phyloP scores from a whole-genome alignment of 2,113 vertebrate genomes.

The Pyxicephalus adspersus region DNA sequence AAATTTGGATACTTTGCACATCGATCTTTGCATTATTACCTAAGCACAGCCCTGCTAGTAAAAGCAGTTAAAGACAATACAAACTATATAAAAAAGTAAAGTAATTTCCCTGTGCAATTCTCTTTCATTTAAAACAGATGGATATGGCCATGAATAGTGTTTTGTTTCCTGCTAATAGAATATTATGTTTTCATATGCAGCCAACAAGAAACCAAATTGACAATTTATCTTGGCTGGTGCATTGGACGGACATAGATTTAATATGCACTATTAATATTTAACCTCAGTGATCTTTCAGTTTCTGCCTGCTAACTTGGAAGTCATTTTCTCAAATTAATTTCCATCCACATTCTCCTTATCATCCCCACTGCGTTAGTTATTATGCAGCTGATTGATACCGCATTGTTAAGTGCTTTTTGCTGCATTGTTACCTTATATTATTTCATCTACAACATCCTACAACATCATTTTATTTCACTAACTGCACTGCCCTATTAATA shows the following conservation, averaged over 20 bases:
- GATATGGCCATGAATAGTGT: too few relatives aligned
- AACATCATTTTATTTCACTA: background rate
- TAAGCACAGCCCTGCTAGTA: too few relatives aligned
- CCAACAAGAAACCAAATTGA: background rate
- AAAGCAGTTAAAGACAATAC: too few relatives aligned
- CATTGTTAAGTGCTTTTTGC: constrained; percentile 29
- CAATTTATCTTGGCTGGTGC: background rate
- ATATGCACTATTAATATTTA: constrained; percentile 4
- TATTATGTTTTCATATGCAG: background rate
- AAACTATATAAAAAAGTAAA: too few relatives aligned
- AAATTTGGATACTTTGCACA: too few relatives aligned
- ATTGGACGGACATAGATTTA: background rate
- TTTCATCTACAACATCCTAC: constrained; percentile 9
- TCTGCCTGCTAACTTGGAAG: background rate
- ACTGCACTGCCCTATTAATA: constrained; percentile 3
- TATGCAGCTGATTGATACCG: constrained; percentile 20
- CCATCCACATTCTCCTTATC: constrained; percentile 13
- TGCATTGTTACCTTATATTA: constrained; percentile 13
- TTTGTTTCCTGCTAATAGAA: background rate
- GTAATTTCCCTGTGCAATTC: too few relatives aligned
- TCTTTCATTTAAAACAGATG: too few relatives aligned
- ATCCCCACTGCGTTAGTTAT: background rate
- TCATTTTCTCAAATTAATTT: constrained; percentile 24
- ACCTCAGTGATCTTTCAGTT: background rate
- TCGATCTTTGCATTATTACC: too few relatives aligned